Evolutionary conservation across 1,140 invertebrate genomes (phyloP), one percentile per base, ranked within the genome.

Genomic region (Zaprionus capensis): DNA sequence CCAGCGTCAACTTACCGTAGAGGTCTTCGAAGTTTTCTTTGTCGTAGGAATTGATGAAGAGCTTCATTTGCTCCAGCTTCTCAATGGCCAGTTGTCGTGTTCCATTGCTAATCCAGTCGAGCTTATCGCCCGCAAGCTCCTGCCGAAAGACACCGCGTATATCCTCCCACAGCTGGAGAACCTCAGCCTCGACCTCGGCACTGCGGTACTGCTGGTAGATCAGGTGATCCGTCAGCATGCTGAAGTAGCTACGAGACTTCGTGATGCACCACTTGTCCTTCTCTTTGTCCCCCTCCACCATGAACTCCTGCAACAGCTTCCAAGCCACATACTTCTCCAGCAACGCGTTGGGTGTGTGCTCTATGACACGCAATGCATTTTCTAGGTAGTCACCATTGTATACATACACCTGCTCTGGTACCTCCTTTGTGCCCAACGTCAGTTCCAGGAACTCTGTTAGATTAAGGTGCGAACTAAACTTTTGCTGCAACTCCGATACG

Each of bases 21-120:
- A 76, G 28, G 9, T 63, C 31, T 6, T 78, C 66, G 20, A 92
- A 91, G 31, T 91, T 51, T 12, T 76, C 85, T 0, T 65, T 49
- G 24, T 92, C 86, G 41, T 92, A 82, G 20, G 86, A 74, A 38
- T 88, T 85, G 7, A 92, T 92, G 20, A 65, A 12, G 11, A 92
- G 67, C 15, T 76, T 44, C 91, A 92, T 92, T 0, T 12, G 51
- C 15, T 85, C 70, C 12, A 92, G 55, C 56, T 92, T 92, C 24
- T 82, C 67, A 11, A 92, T 69, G 51, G 91, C 91, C 41, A 76
- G 9, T 15, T 58, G 49, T 12, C 86, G 67, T 0, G 91, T 92
- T 4, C 15, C 28, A 14, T 91, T 82, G 0, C 67, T n/a, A 6
- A 92, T 92, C 91, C 91, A 92, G 56, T 87, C 79, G 3, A 80